These are phyloP conservation scores for Bryconaethiops microstoma DNA, from an alignment of 2,797 vertebrate genomes.

Conservation along the genomic window DNA sequence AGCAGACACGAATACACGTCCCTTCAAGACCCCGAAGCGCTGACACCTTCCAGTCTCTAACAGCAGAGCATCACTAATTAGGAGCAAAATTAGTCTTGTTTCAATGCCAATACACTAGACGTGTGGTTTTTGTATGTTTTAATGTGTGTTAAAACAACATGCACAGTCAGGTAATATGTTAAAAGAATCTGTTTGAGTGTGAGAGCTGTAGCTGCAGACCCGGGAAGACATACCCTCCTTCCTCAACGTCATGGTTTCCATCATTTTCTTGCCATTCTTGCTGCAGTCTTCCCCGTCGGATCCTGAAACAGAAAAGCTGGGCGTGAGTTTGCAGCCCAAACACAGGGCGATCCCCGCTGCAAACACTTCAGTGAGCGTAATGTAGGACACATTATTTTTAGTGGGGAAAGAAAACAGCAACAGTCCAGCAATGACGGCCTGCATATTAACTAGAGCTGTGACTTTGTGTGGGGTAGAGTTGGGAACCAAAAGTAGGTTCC, in stretches of 20 bases:
- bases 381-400: conserved; percentile 1
- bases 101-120: no score
- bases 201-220: neutral
- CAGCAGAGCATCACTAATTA: no score
- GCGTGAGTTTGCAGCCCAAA: conserved; percentile 5
- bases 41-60: no score
- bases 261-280: conserved; percentile 85
- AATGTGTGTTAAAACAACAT: no score
- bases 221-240: conserved; percentile 85
- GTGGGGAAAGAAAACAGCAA: neutral
- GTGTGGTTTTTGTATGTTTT: no score
- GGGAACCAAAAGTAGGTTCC: no score
- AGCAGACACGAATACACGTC: no score
- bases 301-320: conserved; percentile 69
- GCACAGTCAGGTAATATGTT: neutral
- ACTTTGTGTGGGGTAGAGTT: neutral
- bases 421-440: neutral
- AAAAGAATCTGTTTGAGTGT: neutral
- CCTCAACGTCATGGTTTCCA: conserved; percentile 91
- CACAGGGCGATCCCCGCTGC: neutral
- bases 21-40: no score
- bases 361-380: neutral
- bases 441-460: neutral
- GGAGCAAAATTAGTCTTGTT: no score
- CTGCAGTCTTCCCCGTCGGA: conserved; percentile 83